Evolutionary conservation across 2,888 invertebrate genomes (phyloP).

Genomic region (Zootermopsis nevadensis): DNA sequence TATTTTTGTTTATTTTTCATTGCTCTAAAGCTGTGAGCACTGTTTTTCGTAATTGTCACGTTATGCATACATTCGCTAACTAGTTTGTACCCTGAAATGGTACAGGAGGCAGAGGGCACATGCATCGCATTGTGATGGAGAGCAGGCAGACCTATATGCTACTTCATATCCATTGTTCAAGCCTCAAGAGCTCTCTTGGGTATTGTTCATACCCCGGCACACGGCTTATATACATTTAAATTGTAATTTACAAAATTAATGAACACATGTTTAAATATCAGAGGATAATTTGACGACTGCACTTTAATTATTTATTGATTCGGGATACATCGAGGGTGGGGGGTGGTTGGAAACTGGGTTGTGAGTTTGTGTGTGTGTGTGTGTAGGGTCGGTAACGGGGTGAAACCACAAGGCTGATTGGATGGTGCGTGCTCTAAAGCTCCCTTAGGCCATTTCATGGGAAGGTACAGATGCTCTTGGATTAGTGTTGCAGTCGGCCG

Average conservation of each 20-base stretch:
- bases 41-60: no score
- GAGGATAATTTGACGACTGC: not conserved
- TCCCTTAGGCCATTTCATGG: constrained; percentile 36
- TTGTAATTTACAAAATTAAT: constrained; percentile 7
- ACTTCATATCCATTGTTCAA: no score
- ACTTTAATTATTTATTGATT: not conserved
- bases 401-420: constrained; percentile 42
- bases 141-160: no score
- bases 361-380: not conserved
- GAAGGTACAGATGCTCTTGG: constrained; percentile 39
- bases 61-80: no score
- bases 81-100: no score
- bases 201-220: not conserved
- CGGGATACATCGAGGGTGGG: not conserved
- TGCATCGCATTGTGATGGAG: no score
- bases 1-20: no score
- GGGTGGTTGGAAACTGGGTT: not conserved
- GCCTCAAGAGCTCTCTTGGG: not conserved
- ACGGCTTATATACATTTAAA: not conserved
- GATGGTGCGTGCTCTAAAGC: constrained; percentile 40
- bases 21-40: no score
- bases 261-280: not conserved
- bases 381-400: not conserved
- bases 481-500: constrained; percentile 29
- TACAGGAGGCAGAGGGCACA: no score